These are phyloP conservation scores for Callosobruchus maculatus DNA, from an alignment of 2,888 invertebrate species.

Conservation along the genomic window DNA sequence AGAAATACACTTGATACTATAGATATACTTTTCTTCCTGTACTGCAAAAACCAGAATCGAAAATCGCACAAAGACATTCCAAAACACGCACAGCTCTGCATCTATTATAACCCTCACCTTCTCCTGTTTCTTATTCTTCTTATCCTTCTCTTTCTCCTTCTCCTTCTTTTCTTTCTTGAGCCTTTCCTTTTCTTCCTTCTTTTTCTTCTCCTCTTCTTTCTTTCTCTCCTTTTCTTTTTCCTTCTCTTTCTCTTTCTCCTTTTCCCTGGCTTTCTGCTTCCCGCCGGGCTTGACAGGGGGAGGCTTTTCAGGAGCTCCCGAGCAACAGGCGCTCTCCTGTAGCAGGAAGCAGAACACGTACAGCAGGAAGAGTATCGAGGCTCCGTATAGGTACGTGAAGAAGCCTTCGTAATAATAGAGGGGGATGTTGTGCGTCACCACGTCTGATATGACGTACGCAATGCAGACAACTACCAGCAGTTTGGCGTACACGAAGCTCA, in stretches of 20 bases:
- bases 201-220: conserved; percentile 49
- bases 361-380: conserved; percentile 87
- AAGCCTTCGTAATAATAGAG: conserved; percentile 93
- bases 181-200: conserved; percentile 47
- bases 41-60: too few species aligned
- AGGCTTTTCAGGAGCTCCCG: conserved; percentile 49
- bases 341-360: conserved; percentile 93
- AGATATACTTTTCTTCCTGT: too few species aligned
- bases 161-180: conserved; percentile 55
- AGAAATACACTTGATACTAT: too few species aligned
- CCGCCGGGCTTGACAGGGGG: conserved; percentile 21
- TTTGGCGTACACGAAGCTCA: conserved; percentile 95
- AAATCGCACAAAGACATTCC: conserved; percentile 46
- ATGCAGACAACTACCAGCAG: conserved; percentile 89
- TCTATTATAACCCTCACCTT: conserved; percentile 42
- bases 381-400: conserved; percentile 90
- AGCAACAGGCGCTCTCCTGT: conserved; percentile 86
- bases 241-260: conserved; percentile 55
- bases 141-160: conserved; percentile 36
- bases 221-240: conserved; percentile 56
- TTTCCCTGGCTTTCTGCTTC: conserved; percentile 53
- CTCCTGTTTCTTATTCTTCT: conserved; percentile 50
- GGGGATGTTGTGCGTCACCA: conserved; percentile 87
- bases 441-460: conserved; percentile 92
- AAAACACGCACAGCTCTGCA: neutral